Percentiles rank a stretch among this genome's conserved stretches.
These are phyloP conservation scores for Eumacrocentrus americanus DNA, from an alignment of 2,888 invertebrate genomes.

Conservation along the genomic window DNA sequence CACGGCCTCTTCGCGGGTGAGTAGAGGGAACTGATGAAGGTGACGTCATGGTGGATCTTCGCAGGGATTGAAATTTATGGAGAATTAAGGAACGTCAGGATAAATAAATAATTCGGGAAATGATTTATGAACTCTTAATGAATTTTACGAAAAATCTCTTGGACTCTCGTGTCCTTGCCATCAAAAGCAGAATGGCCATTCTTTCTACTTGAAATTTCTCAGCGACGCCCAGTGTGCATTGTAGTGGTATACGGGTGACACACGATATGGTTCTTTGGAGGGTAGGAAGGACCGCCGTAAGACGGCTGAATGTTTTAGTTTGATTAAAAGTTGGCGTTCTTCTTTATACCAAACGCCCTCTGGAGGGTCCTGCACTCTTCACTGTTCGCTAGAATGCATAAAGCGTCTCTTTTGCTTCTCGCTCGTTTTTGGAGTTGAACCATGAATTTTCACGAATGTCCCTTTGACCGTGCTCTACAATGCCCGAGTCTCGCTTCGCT, in stretches of 20 bases:
- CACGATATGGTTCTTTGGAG: neutral
- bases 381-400: neutral
- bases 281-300: neutral
- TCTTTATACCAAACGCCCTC: slow-evolving; percentile 25
- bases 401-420: neutral
- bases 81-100: neutral
- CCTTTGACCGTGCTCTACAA: neutral
- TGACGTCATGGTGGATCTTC: neutral
- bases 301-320: slow-evolving; percentile 39
- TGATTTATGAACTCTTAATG: neutral
- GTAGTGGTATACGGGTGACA: slow-evolving; percentile 5
- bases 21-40: slow-evolving; percentile 1
- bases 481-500: too few species aligned
- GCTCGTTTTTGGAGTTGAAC: neutral
- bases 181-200: neutral
- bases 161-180: too few species aligned
- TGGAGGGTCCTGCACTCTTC: neutral
- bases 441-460: neutral
- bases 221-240: neutral
- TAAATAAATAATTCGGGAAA: neutral
- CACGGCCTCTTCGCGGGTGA: slow-evolving; percentile 9
- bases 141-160: too few species aligned
- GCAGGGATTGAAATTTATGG: neutral
- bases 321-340: slow-evolving; percentile 35
- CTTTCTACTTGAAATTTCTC: neutral